Evolutionary conservation across 2,113 vertebrate genomes (phyloP), one percentile per base, ranked within the genome.

Genomic region (Megaleporinus macrocephalus): DNA sequence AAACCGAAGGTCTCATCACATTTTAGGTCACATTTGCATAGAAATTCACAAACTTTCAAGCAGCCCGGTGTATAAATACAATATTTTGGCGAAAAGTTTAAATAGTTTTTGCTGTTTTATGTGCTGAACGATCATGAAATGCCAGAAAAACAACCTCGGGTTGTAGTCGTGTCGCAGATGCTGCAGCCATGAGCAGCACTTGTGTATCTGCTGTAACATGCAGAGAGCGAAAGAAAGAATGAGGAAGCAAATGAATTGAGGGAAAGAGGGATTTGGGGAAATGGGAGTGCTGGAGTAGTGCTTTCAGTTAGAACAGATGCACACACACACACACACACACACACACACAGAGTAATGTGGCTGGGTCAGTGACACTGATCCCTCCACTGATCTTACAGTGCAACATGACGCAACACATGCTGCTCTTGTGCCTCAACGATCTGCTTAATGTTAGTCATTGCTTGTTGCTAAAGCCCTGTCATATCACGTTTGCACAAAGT

Each of bases 401-500:
- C 20, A 57, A 57, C 53, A 57, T 57, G 53, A 22, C 20, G 53
- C 53, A 57, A n/a, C 20, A n/a, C 53, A 57, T n/a, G 53, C 14
- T 57, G 53, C 53, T n/a, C 53, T 57, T 5, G 53, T 20, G 1
- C 53, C 47, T 7, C 27, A 87, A 84, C 86, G 88, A 87, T 44
- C 41, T 4, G 3, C 33, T 44, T 85, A 88, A 87, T 83, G 84
- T 80, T 88, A 83, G 86, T 73, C 36, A 51, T 61, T 57, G 62
- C 80, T 73, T 77, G 27, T 80, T 53, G 51, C 51, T 53, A 53
- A 53, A 53, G 51, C 20, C 53, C 53, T n/a, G 18, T 57, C 53
- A 22, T n/a, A 57, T 2, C 53, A 2, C 53, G n/a, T 57, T 57
- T 22, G 14, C 53, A 57, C 41, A 44, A 44, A 9, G 41, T 44